Evolutionary conservation across 2,888 invertebrate genomes (phyloP), one percentile per base, ranked within the genome.

Genomic region (Lacanobia wlatinum): DNA sequence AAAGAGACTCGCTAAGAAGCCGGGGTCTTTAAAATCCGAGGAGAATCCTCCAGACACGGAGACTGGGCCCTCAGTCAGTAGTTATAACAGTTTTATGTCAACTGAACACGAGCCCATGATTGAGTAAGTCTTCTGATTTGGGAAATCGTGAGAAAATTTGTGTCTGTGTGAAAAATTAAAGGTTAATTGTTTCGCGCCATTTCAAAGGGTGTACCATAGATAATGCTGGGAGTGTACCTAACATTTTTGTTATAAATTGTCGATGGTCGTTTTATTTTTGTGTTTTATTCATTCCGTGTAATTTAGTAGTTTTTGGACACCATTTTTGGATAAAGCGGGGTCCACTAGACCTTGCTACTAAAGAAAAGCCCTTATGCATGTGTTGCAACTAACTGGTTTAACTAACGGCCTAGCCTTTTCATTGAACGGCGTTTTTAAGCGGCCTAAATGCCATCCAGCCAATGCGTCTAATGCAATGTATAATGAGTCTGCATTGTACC

Each of bases 51-150:
- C 34, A 34, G 84, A 83, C 1, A 80, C 88, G 0, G 88, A 70
- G 46, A 60, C 85, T 12, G 65, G 76, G 1, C 78, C 81, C 0
- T 89, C 92, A 14, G 23, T 90, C 0, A 90, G 86, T 53, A 90
- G 87, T 34, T 92, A 89, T 38, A 82, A 90, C 16, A 91, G 89
- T 52, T 91, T 73, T 38, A 62, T 80, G 23, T 90, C 91, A 4
- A 62, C 84, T 16, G 89, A 88, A 4, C 90, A 92, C 3, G 92
- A 93, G 48, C 92, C 92, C 0, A 92, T 93, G 91, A 83, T 79
- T 0, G 76, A 84, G 16, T 80, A 50, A 83, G 1, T 12, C 21
- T 21, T 34, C 34, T 43, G 56, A 40, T 43, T 58, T 43, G 8
- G 8, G 53, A 40, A 69, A 65, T 66, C 55, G 59, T 80, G 65